A percentile compares a stretch with the other conserved stretches of the same genome.
These are phyloP conservation scores for Camelus bactrianus DNA, from an alignment of 2,113 vertebrate genomes.

Conservation along the genomic window DNA sequence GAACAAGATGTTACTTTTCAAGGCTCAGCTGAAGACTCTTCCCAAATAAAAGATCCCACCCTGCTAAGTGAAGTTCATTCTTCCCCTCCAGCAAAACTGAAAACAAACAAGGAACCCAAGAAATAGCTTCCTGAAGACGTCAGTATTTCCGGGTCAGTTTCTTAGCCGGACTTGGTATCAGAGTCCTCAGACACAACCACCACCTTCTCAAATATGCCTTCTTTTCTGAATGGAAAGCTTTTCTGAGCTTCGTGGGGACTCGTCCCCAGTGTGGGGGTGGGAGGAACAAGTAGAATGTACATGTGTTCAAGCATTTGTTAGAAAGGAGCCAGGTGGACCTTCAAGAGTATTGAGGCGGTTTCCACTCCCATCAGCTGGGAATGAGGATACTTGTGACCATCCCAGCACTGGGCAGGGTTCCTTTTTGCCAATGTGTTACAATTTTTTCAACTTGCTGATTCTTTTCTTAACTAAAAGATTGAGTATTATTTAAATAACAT, in stretches of 20 bases:
- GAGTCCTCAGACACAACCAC: not conserved
- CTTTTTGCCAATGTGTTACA: not conserved
- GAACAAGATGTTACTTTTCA: not conserved
- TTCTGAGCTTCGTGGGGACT: not conserved
- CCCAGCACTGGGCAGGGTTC: fast-evolving
- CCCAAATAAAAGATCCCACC: not conserved
- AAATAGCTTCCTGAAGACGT: not conserved
- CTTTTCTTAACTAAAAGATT: not conserved
- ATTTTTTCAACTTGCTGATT: not conserved
- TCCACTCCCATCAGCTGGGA: not conserved
- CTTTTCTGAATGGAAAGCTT: not conserved
- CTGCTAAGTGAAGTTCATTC: not conserved
- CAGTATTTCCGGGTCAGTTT: not conserved
- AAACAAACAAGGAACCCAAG: not conserved
- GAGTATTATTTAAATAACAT: not conserved
- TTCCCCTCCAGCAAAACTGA: not conserved
- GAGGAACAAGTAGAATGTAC: not conserved
- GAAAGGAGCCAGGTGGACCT: too few relatives aligned
- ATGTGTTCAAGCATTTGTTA: not conserved
- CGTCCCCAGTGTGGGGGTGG: not conserved
- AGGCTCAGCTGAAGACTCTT: not conserved
- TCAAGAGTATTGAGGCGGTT: not conserved
- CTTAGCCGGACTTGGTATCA: not conserved
- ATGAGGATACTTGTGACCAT: not conserved
- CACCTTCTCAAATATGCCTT: not conserved